Conservation (phyloP, 2,797 vertebrate genomes). For the Ctenopoma kingsleyae region DNA sequence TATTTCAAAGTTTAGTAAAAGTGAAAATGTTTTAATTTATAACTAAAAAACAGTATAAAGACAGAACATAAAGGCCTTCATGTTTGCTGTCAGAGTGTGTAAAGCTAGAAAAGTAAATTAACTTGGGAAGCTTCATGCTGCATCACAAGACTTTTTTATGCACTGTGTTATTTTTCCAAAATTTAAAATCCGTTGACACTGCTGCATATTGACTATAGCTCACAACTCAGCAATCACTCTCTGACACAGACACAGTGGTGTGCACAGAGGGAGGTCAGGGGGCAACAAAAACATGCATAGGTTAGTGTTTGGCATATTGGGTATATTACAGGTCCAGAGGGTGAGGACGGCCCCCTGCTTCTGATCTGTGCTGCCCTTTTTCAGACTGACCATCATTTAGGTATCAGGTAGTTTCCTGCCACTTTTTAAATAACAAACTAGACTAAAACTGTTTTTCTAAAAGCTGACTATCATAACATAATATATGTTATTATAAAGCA, state of each 20-base stretch:
- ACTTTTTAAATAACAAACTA: not conserved
- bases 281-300: not conserved
- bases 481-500: not conserved
- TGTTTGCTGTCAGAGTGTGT: constrained; percentile 25
- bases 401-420: not conserved
- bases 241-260: not conserved
- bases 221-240: constrained; percentile 9
- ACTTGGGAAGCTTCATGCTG: constrained; percentile 17
- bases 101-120: constrained; percentile 25
- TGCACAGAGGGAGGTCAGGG: not conserved
- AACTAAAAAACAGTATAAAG: constrained; percentile 6
- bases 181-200: constrained; percentile 1
- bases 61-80: constrained; percentile 1
- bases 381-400: not conserved
- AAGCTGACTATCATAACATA: not conserved
- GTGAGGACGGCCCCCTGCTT: not conserved
- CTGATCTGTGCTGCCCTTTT: not conserved
- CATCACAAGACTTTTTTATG: not conserved
- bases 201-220: constrained; percentile 19
- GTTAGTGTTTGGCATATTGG: not conserved
- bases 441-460: not conserved
- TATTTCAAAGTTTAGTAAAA: not conserved
- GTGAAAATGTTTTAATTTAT: not conserved
- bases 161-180: constrained; percentile 1
- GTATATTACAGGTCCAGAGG: not conserved